Evolutionary conservation across 1,140 invertebrate species (phyloP).

Genomic region (Drosophila ananassae): DNA sequence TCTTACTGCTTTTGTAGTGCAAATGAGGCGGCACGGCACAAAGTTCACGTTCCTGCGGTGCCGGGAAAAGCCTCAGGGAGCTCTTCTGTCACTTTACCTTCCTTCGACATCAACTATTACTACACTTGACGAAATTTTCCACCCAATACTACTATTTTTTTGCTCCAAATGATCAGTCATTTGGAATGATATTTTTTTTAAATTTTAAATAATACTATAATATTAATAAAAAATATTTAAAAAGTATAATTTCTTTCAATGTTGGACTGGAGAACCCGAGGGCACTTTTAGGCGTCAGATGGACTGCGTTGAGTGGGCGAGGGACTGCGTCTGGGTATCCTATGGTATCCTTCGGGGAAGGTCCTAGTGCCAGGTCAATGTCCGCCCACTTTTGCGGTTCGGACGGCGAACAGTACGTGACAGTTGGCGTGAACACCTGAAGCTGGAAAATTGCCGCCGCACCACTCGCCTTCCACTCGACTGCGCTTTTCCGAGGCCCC

Average conservation of each 20-base stretch:
- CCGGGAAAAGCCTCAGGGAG: constrained; percentile 52
- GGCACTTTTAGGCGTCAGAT: constrained; percentile 34
- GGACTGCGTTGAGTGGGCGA: constrained; percentile 21
- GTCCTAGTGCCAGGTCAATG: constrained; percentile 18
- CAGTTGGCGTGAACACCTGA: constrained; percentile 19
- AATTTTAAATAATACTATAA: too few species aligned
- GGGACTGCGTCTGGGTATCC: constrained; percentile 30
- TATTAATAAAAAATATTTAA: too few species aligned
- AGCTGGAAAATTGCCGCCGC: constrained; percentile 22
- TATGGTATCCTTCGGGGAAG: neutral
- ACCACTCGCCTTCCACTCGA: constrained; percentile 49
- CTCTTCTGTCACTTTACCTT: constrained; percentile 36
- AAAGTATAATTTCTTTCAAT: constrained; percentile 8
- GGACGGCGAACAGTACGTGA: constrained; percentile 17
- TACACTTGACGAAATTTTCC: neutral
- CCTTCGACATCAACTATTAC: constrained; percentile 10
- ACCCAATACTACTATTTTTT: too few species aligned
- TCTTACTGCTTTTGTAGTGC: constrained; percentile 48
- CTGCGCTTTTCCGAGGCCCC: constrained; percentile 44
- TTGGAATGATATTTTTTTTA: too few species aligned
- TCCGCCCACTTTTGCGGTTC: constrained; percentile 14
- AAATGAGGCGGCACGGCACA: constrained; percentile 71
- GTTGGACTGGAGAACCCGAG: constrained; percentile 19
- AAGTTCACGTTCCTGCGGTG: constrained; percentile 65
- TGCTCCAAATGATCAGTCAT: too few species aligned